Conservation (phyloP, 2,113 vertebrate genomes). For the Trichechus manatus region DNA sequence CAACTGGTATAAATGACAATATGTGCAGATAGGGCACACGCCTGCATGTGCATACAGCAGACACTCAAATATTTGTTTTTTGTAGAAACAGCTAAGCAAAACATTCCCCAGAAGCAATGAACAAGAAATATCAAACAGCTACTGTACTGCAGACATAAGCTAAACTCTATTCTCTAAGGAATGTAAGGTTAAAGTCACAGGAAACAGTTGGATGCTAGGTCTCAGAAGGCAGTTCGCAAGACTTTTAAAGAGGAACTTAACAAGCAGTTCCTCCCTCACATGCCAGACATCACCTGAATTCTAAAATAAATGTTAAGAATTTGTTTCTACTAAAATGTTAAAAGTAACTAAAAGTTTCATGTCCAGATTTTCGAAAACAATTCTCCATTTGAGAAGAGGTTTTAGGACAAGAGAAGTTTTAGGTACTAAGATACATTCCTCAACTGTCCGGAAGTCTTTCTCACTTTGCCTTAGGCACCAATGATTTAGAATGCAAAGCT, state of each 20-base stretch:
- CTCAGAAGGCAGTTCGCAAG: conserved; percentile 42
- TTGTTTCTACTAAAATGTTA: not conserved
- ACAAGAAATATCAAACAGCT: conserved; percentile 29
- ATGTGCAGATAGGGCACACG: not conserved
- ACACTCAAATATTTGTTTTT: not conserved
- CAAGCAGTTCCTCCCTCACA: not conserved
- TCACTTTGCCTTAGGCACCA: not conserved
- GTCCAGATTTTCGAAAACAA: not conserved
- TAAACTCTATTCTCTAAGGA: conserved; percentile 53
- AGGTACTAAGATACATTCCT: not conserved
- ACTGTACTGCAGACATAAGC: not conserved
- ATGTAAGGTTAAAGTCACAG: conserved; percentile 52
- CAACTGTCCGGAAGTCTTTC: not conserved
- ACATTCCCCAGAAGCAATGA: conserved; percentile 56
- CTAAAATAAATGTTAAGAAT: not conserved
- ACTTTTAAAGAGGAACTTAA: conserved; percentile 36
- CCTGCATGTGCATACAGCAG: conserved; percentile 11
- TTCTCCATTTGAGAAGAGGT: not conserved
- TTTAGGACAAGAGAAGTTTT: not conserved
- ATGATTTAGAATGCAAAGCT: not conserved
- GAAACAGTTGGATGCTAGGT: conserved; percentile 74
- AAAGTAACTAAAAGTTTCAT: not conserved
- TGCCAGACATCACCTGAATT: conserved; percentile 48
- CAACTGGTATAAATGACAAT: not conserved
- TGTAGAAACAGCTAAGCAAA: conserved; percentile 43